Conservation (phyloP, 2,797 vertebrate species). For the Falco naumanni region DNA sequence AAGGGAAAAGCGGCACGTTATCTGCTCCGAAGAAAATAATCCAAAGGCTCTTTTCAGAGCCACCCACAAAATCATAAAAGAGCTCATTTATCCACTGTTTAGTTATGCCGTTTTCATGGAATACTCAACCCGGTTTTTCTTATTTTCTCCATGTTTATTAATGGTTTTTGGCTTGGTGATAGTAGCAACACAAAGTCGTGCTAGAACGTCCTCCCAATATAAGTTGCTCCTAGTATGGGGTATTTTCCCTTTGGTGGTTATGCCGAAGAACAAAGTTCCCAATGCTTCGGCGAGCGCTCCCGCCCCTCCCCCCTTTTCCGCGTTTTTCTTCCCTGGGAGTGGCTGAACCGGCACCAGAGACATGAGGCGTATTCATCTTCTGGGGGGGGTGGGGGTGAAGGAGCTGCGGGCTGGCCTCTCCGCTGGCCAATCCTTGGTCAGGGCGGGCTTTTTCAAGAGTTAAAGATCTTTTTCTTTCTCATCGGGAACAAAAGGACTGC, state of each 20-base stretch:
- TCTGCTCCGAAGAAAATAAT: accelerated
- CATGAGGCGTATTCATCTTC: not conserved
- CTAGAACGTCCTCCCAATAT: not conserved
- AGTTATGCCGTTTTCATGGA: accelerated
- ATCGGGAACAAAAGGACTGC: not conserved
- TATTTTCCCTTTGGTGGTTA: not conserved
- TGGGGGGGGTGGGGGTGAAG: not conserved
- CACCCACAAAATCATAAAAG: not conserved
- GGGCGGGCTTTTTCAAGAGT: slow-evolving; percentile 56
- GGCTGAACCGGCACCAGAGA: not conserved
- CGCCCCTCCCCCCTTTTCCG: not conserved
- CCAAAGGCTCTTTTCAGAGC: slow-evolving; percentile 62
- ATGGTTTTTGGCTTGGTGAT: not conserved
- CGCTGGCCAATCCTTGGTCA: slow-evolving; percentile 38
- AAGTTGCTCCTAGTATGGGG: accelerated
- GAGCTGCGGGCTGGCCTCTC: not conserved
- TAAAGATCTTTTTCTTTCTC: not conserved
- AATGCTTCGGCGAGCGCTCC: not conserved
- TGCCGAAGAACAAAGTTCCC: accelerated
- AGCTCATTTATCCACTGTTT: accelerated
- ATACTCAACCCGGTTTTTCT: not conserved
- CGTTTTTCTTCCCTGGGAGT: not conserved
- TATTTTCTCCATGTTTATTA: not conserved
- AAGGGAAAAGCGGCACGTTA: accelerated
- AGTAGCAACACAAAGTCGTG: not conserved